These are phyloP conservation scores for Rhegmatorhina hoffmannsi DNA, from an alignment of 2,113 vertebrate genomes.

Conservation along the genomic window DNA sequence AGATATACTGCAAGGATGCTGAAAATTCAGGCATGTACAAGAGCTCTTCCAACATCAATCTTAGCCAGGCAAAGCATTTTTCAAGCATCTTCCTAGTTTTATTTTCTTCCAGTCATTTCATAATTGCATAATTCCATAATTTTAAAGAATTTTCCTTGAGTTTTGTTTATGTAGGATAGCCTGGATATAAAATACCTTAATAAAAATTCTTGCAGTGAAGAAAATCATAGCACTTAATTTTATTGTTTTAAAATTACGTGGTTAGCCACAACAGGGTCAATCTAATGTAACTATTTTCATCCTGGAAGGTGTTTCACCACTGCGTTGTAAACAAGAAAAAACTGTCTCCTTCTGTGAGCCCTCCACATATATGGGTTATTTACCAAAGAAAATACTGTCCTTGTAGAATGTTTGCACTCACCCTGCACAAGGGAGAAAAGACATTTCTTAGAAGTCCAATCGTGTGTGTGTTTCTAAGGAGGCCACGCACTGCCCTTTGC, in stretches of 20 bases:
- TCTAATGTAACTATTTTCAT: neutral
- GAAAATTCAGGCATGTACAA: neutral
- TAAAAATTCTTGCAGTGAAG: neutral
- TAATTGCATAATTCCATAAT: neutral
- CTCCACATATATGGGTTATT: neutral
- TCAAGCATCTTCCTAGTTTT: neutral
- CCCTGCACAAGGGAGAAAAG: neutral
- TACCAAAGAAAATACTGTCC: neutral
- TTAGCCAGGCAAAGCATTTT: neutral
- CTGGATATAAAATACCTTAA: neutral
- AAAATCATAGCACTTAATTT: neutral
- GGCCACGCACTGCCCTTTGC: neutral
- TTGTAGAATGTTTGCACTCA: neutral
- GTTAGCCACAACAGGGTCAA: neutral
- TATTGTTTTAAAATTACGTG: neutral
- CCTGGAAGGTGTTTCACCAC: neutral
- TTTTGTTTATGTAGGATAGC: neutral
- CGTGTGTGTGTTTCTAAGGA: neutral
- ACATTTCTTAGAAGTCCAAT: neutral
- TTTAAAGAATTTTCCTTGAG: neutral
- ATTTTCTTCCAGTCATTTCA: neutral
- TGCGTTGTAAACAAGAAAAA: neutral
- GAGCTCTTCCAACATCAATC: neutral
- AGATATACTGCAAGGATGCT: neutral
- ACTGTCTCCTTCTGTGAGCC: neutral